Evolutionary conservation across 2,888 invertebrate genomes (phyloP).

Genomic region (Liopterus haemorrhoidalis): DNA sequence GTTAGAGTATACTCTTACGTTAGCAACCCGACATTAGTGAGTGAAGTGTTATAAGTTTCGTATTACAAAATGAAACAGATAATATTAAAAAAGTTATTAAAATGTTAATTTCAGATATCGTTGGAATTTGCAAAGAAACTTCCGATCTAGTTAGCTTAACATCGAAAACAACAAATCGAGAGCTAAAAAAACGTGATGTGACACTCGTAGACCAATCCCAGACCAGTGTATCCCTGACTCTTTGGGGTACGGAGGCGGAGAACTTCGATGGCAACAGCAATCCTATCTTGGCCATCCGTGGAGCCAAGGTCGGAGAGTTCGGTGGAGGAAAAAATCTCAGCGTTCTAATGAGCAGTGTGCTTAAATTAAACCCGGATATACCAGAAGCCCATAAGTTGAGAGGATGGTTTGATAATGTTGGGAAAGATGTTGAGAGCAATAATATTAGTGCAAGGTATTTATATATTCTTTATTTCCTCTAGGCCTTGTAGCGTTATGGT

Average conservation of each 20-base stretch:
- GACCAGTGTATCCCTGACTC: conserved; percentile 68
- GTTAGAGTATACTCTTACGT: no score
- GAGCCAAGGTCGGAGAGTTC: conserved; percentile 79
- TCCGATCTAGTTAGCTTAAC: conserved; percentile 68
- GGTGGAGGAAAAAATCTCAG: conserved; percentile 71
- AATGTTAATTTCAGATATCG: conserved; percentile 60
- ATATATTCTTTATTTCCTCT: no score
- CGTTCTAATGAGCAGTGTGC: conserved; percentile 50
- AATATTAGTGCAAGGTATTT: conserved; percentile 60
- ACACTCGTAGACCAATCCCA: conserved; percentile 79
- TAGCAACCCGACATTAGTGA: no score
- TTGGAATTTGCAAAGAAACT: conserved; percentile 76
- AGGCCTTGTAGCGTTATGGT: no score
- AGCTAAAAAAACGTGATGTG: conserved; percentile 85
- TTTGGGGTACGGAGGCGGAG: conserved; percentile 90
- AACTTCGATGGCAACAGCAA: conserved; percentile 69
- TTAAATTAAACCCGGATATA: conserved; percentile 84
- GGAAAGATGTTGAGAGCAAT: conserved; percentile 54
- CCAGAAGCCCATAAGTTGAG: conserved; percentile 77
- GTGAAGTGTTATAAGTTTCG: no score
- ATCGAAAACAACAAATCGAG: conserved; percentile 68
- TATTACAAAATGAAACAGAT: no score
- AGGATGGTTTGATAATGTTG: conserved; percentile 87
- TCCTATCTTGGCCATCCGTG: conserved; percentile 83
- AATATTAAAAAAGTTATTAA: background rate